These are phyloP conservation scores for Gallinago media DNA, from an alignment of 2,113 vertebrate genomes.

Conservation along the genomic window DNA sequence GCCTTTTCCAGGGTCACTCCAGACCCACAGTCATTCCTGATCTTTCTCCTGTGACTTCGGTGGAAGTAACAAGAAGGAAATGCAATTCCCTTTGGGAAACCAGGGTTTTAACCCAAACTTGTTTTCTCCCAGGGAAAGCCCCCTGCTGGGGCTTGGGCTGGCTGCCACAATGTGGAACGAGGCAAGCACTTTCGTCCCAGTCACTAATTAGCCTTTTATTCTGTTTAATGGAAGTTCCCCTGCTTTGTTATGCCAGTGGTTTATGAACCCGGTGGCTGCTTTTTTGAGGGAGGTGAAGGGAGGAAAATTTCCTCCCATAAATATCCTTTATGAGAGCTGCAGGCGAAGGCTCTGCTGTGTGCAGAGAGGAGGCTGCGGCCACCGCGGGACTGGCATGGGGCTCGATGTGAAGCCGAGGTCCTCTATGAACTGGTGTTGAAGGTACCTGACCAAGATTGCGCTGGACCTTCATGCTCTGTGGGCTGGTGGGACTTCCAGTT, in stretches of 20 bases:
- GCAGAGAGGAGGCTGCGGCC: not conserved
- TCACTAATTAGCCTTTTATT: not conserved
- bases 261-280: not conserved
- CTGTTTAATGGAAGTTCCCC: not conserved
- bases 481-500: not conserved
- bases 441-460: not conserved
- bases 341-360: not conserved
- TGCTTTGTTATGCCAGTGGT: not conserved
- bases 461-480: fast-evolving
- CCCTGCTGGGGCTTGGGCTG: not conserved
- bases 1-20: not conserved
- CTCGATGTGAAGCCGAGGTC: not conserved
- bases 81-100: not conserved
- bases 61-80: not conserved
- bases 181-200: not conserved
- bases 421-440: not conserved
- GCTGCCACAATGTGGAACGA: fast-evolving
- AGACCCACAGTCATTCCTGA: not conserved
- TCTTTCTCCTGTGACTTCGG: not conserved
- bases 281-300: not conserved
- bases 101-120: not conserved
- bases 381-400: fast-evolving
- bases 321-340: not conserved
- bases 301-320: not conserved
- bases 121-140: not conserved